Base-by-base conservation (phyloP, 2,113 vertebrate species). In the Montifringilla adamsi region DNA sequence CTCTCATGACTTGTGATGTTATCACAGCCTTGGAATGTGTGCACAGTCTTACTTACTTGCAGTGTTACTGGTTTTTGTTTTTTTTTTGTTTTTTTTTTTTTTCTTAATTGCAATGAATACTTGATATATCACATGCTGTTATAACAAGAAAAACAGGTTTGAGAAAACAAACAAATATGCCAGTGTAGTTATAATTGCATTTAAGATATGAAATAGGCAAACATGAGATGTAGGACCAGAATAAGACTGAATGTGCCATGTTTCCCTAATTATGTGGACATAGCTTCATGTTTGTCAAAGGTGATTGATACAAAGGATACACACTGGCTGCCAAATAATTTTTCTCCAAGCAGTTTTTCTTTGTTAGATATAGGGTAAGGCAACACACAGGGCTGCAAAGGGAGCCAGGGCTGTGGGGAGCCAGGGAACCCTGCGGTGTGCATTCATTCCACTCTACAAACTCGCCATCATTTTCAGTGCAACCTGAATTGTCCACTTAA, bases 81-180 rank as follows among this genome's bases (percentile, higher is more conserved):
- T 37, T 37, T 37, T 37, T 37, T 63, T 31, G 35, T 37, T 31
- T 56, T 31, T 56, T 37, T 31, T 56, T 31, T 56, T 63, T 31
- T 73, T 22, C 35, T 89, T 79, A 89, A 94, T 91, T 87, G 43
- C 64, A 39, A 88, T 88, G 85, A 93, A 59, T 80, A 74, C 27
- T 55, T 86, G 47, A 70, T 74, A 27, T 47, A 88, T 83, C 55
- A 74, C 72, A 84, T 47, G 72, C 24, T 91, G 35, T 73, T 11
- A 3, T 63, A 90, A 86, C 93, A 74, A 95, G 93, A 93, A 95
- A 92, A 96, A 74, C 87, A 84, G 82, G 93, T 94, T 95, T 87
- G 50, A 86, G 89, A 83, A 91, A 93, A 88, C 11, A 50, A 90
- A 43, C 46, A 91, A 86, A 80, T 90, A 90, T 2, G 4, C 11